Evolutionary conservation across 1,140 invertebrate genomes (phyloP).

Genomic region (Neodiprion lecontei): DNA sequence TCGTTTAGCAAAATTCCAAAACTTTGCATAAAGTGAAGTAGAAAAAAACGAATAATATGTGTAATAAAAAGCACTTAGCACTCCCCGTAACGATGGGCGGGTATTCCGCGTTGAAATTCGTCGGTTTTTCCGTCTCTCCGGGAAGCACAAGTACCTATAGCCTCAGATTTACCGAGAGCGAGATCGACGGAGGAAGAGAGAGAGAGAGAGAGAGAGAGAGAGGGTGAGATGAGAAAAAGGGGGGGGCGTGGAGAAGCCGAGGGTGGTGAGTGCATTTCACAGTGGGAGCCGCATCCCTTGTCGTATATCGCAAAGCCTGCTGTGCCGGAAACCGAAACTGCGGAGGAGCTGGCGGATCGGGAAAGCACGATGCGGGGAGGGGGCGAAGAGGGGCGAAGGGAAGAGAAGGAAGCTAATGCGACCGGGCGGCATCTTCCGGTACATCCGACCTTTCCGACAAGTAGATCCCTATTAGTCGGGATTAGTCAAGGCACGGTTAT

Average conservation of each 20-base stretch:
- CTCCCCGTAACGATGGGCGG: too few relatives aligned
- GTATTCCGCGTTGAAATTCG: too few relatives aligned
- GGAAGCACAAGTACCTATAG: too few relatives aligned
- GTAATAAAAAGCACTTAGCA: too few relatives aligned
- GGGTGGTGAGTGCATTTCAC: not conserved
- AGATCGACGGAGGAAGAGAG: constrained; percentile 8
- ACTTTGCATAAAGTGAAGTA: too few relatives aligned
- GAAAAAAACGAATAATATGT: too few relatives aligned
- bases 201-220: constrained; percentile 6
- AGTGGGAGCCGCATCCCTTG: constrained; percentile 18
- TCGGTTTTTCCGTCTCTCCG: too few relatives aligned
- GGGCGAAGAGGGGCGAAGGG: not conserved
- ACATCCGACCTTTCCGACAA: not conserved
- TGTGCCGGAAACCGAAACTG: not conserved
- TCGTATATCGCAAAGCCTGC: not conserved
- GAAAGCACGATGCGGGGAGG: constrained; percentile 4
- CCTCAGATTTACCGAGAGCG: not conserved
- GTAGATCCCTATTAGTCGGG: constrained; percentile 4
- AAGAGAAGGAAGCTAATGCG: constrained; percentile 5
- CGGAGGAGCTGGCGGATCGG: constrained; percentile 11
- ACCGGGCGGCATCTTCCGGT: not conserved
- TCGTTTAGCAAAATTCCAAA: too few relatives aligned
- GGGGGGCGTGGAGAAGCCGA: not conserved
- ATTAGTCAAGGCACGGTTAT: not conserved
- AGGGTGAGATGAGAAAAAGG: not conserved